Base-by-base conservation (phyloP, 2,888 invertebrate genomes). In the Lasioglossum marginatum region DNA sequence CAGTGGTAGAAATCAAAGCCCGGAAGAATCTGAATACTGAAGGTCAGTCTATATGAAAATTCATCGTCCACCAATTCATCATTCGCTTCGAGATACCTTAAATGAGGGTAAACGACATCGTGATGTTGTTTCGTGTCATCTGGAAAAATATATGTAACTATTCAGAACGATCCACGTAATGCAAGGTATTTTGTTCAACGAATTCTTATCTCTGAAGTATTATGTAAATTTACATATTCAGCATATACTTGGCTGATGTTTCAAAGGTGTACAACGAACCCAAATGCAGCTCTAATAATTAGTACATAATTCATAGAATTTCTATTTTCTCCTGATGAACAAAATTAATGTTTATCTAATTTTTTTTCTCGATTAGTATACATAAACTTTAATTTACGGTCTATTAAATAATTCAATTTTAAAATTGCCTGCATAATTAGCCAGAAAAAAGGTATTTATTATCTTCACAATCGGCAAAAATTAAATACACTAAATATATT, bases 1-100 rank as follows among this genome's bases (percentile, higher is more conserved):
- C 90, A 91, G 91, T 79, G 87, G 91, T 83, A 88, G 81, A 89
- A 88, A 89, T 90, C 82, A 90, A 86, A 85, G 74, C 79, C 84
- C 77, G 80, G 73, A 77, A 81, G 86, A 86, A 83, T 85, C 75
- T 43, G 76, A 87, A 89, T 85, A 71, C 43, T 27, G 66, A 74
- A 48, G 73, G 73, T 89, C 87, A 89, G 76, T 81, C 73, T 37
- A 45, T 83, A 75, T 73, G 82, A 78, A 52, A 80, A 73, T 66
- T 74, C 82, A 88, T 88, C 52, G 70, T 87, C 80, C 74, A 77
- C 31, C 77, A 77, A 72, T 75, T 81, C 78, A 78, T 78, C 87
- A 68, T 66, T 89, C 79, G 84, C 77, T 79, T 76, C 80, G 48
- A 82, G 80, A 57, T 87, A 81, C 77, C 83, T 83, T 88, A 88